Base-by-base conservation (phyloP, 2,113 vertebrate genomes). In the Silurus glanis region DNA sequence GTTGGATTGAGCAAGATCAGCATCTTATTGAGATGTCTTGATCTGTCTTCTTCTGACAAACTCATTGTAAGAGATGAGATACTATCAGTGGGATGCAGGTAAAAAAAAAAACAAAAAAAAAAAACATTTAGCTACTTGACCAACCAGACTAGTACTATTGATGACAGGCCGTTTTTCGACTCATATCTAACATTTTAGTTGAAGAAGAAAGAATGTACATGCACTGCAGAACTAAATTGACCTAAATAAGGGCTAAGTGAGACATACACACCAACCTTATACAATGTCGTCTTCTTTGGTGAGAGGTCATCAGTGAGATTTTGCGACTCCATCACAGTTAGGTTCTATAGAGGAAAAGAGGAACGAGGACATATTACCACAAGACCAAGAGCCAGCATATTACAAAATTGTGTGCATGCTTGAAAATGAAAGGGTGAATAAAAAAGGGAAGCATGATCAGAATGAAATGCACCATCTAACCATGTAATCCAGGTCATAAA, bases 251-350 rank as follows among this genome's bases (percentile, higher is more conserved):
- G 28, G 56, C 23, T 6, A 25, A 0, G 13, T 25, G 21, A 16
- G 25, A 5, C 80, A 71, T 14, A 84, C 66, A 86, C 45, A 82
- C 64, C 47, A 45, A 98, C 97, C 97, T 97, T 98, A 94, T 97
- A 96, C 91, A 98, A 94, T 88, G 97, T 97, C 94, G 92, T 99
- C 96, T 97, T 99, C 97, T 97, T 99, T 95, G 97, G 97, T 92
- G 97, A 98, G 93, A 98, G 94, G 92, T 99, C 97, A 89, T 99
- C 97, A 67, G 93, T 92, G 9, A 93, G 92, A 95, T 96, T 99
- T 93, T 97, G 97, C 92, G 98, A 97, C 93, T 99, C 98, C 97
- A 98, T 98, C 93, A 96, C 96, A 91, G 97, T 97, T 16, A 97
- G 97, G 93, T 96, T 98, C 97, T 99, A 88, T 13, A 89, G 71